Base-by-base conservation (phyloP, 1,140 invertebrate species). In the Cydia amplana region DNA sequence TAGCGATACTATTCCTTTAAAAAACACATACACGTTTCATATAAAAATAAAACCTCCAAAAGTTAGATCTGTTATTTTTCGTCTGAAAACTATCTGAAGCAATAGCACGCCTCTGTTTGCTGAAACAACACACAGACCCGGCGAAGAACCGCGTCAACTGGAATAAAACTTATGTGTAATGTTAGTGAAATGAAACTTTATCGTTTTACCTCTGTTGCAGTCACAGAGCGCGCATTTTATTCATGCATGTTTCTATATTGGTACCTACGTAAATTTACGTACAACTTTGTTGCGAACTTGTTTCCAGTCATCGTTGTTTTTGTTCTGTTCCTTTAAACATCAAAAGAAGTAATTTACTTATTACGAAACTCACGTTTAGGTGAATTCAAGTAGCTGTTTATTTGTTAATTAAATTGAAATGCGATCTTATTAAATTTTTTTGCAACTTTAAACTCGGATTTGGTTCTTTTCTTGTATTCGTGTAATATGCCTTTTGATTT, bases 41-140 rank as follows among this genome's bases (percentile, higher is more conserved):
- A 55, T 46, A 77, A 82, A 83, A 79, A 79, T 83, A 82, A 85
- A 81, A 76, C 79, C 77, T 64, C 78, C 64, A 73, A 77, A 82
- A 80, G 55, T 80, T 82, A 63, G 73, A 74, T 75, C 64, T 85
- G 78, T 82, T 84, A 84, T 87, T 87, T 83, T 84, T 84, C 84
- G 77, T 83, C 77, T 74, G 55, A 78, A 73, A 80, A 81, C 82
- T 81, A 83, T 83, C 80, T 79, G 83, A 82, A 84, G 82, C 78
- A 78, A 79, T 74, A 74, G 75, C 64, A 74, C 78, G 73, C 75
- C 60, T 75, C 63, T 79, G 78, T 83, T 81, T 83, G 81, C 74
- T 83, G 74, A 78, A 81, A 82, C 77, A 83, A 82, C 83, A 82
- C 55, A 76, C 16, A 40, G 32, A 70, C 36, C 65, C n/a, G 65